A percentile compares a stretch with the other conserved stretches of the same genome.
phyloP scores from a whole-genome alignment of 2,797 vertebrate genomes.

The Cryptoprocta ferox region DNA sequence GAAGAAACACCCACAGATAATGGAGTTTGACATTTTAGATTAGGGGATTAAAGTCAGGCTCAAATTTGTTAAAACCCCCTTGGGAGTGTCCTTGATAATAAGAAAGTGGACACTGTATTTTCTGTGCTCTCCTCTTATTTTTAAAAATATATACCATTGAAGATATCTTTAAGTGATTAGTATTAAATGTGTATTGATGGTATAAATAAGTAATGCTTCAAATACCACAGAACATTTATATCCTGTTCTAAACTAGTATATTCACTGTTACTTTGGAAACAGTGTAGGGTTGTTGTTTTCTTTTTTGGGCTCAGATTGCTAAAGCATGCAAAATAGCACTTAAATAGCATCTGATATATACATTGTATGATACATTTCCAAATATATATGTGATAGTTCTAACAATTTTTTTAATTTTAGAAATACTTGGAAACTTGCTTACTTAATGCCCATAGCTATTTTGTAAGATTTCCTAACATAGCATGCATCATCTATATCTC shows the following conservation, averaged over 20 bases:
- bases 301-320: background rate
- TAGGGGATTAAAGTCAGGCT: background rate
- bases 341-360: background rate
- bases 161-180: background rate
- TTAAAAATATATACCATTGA: background rate
- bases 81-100: background rate
- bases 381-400: background rate
- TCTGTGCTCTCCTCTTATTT: background rate
- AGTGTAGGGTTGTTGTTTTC: too few species aligned
- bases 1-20: background rate
- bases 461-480: background rate
- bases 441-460: background rate
- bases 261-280: conserved; percentile 32
- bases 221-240: background rate
- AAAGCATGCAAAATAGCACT: background rate
- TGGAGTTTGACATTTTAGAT: background rate
- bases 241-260: background rate
- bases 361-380: background rate
- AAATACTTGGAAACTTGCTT: background rate
- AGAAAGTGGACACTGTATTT: background rate
- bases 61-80: background rate
- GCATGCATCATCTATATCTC: background rate
- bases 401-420: background rate
- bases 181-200: background rate
- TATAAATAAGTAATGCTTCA: background rate